Percentiles rank a stretch among this genome's conserved stretches.
phyloP scores from a whole-genome alignment of 2,888 invertebrate genomes.

The Hololepta plana region DNA sequence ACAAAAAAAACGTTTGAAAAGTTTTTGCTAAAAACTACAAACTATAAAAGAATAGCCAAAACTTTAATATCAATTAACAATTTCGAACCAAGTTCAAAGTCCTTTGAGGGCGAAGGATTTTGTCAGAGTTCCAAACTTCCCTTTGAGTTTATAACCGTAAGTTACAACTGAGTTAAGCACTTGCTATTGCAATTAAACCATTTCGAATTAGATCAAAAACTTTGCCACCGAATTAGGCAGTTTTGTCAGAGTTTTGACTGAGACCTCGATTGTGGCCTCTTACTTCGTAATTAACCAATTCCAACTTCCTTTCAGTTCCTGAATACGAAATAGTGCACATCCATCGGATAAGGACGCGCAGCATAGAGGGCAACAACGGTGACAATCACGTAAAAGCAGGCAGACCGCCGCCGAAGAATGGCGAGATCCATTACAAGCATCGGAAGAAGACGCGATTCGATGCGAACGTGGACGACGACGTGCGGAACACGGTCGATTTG shows the following conservation, averaged over 20 bases:
- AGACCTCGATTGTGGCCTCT: neutral
- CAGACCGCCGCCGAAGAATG: conserved; percentile 12
- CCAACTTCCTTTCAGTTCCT: conserved; percentile 40
- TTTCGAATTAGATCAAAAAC: neutral
- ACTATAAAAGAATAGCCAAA: neutral
- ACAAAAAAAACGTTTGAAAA: conserved; percentile 1
- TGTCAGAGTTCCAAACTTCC: no score
- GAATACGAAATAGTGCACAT: conserved; percentile 69
- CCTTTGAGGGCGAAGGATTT: no score
- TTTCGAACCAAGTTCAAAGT: neutral
- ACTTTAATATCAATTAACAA: conserved; percentile 1
- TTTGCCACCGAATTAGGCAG: neutral
- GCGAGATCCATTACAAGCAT: neutral
- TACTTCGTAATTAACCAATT: neutral
- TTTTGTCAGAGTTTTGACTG: conserved; percentile 2
- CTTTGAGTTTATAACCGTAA: no score
- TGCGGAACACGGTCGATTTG: conserved; percentile 5
- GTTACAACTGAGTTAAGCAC: no score
- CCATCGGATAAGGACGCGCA: conserved; percentile 37
- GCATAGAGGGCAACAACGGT: conserved; percentile 15
- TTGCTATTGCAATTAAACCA: no score
- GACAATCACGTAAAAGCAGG: conserved; percentile 25
- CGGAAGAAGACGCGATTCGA: neutral
- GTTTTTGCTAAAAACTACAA: neutral
- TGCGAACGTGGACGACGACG: conserved; percentile 16